Base-by-base conservation (phyloP, 2,797 vertebrate species). In the Acridotheres tristis region DNA sequence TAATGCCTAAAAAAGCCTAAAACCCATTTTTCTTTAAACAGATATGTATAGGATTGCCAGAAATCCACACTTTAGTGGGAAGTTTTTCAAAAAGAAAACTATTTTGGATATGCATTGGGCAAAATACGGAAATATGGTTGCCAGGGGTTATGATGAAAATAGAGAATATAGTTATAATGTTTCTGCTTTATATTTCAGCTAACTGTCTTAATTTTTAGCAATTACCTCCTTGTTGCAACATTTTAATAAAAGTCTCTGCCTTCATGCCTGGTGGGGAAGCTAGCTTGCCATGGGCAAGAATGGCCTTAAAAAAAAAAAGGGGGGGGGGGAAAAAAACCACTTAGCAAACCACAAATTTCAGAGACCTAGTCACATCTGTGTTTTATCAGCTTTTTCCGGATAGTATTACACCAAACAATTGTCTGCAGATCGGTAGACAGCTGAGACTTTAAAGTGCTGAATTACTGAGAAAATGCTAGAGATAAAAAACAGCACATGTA, bases 301-400 rank as follows among this genome's bases (percentile, higher is more conserved):
- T 93, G 66, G 90, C 89, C 42, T 54, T 30, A 72, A 59, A 85
- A 89, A 87, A 84, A 75, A 48, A 69, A 87, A 10, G 36, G 36
- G 36, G 38, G 84, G 21, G 3, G 14, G 9, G 3, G 0, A 58
- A 94, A 97, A 96, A 79, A 82, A 34, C 96, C 98, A 98, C 98
- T 98, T 98, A 98, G 98, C 97, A 98, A 98, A 98, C 98, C 98
- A 98, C 98, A 99, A 98, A 98, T 99, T 99, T 99, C 98, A 98
- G 98, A 98, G 98, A 98, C 98, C 98, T 98, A 97, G 96, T 98
- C 98, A 99, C 99, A 99, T 99, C 99, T 99, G 99, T 98, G 98
- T 99, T 99, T 99, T 99, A 99, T 99, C 99, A 99, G 98, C 98
- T 98, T 97, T 98, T 98, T 98, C 98, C 99, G 99, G 99, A 98